phyloP scores from a whole-genome alignment of 2,797 vertebrate species.

The Urocyon cinereoargenteus region DNA sequence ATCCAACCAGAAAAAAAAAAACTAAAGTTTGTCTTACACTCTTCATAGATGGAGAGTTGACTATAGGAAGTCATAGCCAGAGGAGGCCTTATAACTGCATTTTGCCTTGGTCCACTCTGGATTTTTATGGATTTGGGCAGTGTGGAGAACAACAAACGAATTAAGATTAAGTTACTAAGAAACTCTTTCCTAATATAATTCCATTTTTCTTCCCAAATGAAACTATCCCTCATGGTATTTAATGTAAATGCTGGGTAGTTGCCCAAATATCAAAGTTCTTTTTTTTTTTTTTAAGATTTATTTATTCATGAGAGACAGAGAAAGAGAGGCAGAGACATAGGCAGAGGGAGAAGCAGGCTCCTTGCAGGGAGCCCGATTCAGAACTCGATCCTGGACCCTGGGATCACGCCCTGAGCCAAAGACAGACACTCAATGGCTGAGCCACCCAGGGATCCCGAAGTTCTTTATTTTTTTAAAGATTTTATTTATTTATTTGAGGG shows the following conservation, averaged over 20 bases:
- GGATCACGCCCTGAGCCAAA: too few species aligned
- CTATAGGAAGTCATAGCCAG: neutral
- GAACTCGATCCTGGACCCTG: too few species aligned
- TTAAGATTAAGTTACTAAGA: slow-evolving; percentile 1
- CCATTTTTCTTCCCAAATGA: slow-evolving; percentile 3
- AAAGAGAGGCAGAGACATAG: too few species aligned
- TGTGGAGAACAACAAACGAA: neutral
- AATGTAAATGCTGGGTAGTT: neutral
- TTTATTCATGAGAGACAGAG: too few species aligned
- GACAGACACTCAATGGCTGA: too few species aligned
- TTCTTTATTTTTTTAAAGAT: neutral
- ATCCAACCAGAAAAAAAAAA: neutral
- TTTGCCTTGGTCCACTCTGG: neutral
- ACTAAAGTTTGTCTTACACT: neutral
- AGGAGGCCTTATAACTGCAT: neutral
- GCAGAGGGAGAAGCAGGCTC: too few species aligned
- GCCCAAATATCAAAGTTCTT: neutral
- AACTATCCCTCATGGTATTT: neutral
- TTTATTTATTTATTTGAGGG: neutral
- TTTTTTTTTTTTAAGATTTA: neutral
- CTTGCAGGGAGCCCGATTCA: too few species aligned
- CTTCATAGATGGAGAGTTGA: neutral
- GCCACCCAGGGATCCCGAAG: too few species aligned
- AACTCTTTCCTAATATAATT: neutral
- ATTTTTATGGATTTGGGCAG: neutral